These are phyloP conservation scores for Oligia fasciuncula DNA, from an alignment of 2,888 invertebrate genomes.

Conservation along the genomic window DNA sequence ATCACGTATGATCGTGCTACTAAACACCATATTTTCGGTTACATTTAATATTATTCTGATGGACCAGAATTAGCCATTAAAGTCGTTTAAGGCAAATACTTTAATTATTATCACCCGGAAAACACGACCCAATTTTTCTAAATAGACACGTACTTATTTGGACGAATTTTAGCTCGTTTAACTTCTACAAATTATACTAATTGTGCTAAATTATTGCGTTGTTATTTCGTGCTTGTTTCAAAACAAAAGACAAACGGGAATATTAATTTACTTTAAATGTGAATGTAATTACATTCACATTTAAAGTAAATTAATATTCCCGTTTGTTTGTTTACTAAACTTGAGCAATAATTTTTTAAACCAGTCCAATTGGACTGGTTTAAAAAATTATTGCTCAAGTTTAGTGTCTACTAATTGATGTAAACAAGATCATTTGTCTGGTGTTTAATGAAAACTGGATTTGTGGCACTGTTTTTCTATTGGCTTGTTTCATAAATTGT, in stretches of 20 bases:
- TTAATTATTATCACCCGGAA: constrained; percentile 14
- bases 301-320: too few relatives aligned
- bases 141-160: constrained; percentile 3
- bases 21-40: background rate
- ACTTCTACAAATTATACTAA: constrained; percentile 37
- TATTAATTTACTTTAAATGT: background rate
- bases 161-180: constrained; percentile 5
- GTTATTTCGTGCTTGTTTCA: constrained; percentile 17
- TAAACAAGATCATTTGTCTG: constrained; percentile 13
- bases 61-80: background rate
- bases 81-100: background rate
- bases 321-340: too few relatives aligned
- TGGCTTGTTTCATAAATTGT: background rate
- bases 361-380: too few relatives aligned
- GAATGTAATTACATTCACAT: too few relatives aligned
- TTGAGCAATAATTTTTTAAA: too few relatives aligned
- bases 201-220: constrained; percentile 39
- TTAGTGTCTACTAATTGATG: constrained; percentile 14
- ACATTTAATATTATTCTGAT: background rate
- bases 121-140: constrained; percentile 31
- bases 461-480: background rate
- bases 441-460: background rate
- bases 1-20: too few relatives aligned
- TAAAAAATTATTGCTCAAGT: background rate
- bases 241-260: constrained; percentile 8